A percentile compares a stretch with the other conserved stretches of the same genome.
Conservation (phyloP, 2,113 vertebrate genomes). For the Sinocyclocheilus rhinocerous region DNA sequence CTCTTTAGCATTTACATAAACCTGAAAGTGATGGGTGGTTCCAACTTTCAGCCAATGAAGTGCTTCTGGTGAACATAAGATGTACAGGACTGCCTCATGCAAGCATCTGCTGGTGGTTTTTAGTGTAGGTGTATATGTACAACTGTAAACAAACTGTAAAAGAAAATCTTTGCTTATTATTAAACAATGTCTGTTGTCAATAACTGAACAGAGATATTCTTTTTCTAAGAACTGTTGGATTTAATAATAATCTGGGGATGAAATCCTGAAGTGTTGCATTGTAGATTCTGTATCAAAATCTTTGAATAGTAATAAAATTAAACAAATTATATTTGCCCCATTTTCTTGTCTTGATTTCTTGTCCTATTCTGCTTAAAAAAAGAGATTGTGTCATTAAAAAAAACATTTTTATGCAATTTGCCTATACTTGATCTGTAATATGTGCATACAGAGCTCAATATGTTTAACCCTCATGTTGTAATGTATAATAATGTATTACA, state of each 20-base stretch:
- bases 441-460: background rate
- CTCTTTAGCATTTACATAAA: constrained; percentile 21
- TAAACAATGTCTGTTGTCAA: constrained; percentile 59
- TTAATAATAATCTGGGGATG: constrained; percentile 57
- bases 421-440: background rate
- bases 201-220: constrained; percentile 68
- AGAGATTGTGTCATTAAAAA: background rate
- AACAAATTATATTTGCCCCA: background rate
- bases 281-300: constrained; percentile 69
- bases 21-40: background rate
- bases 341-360: background rate
- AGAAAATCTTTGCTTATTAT: constrained; percentile 58
- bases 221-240: constrained; percentile 58
- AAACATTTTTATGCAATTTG: background rate
- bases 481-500: too few species aligned
- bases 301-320: constrained; percentile 68
- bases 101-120: constrained; percentile 58
- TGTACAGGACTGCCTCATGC: constrained; percentile 71
- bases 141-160: constrained; percentile 63
- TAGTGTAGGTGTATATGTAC: constrained; percentile 73
- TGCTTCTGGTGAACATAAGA: constrained; percentile 65
- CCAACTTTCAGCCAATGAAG: constrained; percentile 31
- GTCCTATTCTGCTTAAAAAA: background rate
- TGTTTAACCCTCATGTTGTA: background rate
- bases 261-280: constrained; percentile 60